These are phyloP conservation scores for Ptychobarbus kaznakovi DNA, from an alignment of 2,797 vertebrate genomes.

Conservation along the genomic window DNA sequence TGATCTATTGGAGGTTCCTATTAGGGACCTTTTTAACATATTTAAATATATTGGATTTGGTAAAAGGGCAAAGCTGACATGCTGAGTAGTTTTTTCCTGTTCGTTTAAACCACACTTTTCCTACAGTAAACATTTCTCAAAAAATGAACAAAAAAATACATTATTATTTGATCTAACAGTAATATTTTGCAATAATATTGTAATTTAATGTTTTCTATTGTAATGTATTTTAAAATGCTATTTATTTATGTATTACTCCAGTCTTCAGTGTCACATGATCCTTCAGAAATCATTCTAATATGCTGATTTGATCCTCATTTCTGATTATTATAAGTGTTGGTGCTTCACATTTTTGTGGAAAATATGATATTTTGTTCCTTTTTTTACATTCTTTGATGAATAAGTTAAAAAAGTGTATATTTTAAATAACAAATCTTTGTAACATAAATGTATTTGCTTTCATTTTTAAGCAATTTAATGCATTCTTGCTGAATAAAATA, in stretches of 20 bases:
- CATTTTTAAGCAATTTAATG: neutral
- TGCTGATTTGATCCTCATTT: neutral
- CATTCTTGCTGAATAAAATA: neutral
- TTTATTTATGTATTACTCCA: neutral
- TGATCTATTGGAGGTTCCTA: conserved; percentile 47
- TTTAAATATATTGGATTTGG: conserved; percentile 62
- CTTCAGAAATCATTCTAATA: neutral
- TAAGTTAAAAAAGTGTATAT: neutral
- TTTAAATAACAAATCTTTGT: neutral
- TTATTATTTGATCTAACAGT: neutral
- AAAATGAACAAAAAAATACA: neutral
- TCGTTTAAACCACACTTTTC: neutral
- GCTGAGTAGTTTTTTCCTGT: conserved; percentile 13
- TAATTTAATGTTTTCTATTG: neutral
- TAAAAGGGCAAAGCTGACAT: conserved; percentile 49
- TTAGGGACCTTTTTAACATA: conserved; percentile 55
- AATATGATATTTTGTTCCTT: neutral
- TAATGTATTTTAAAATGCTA: too few relatives aligned
- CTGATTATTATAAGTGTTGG: neutral
- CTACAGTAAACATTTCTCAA: neutral
- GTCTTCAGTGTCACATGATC: neutral
- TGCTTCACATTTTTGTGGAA: neutral
- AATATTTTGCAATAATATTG: neutral
- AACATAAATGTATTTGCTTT: neutral
- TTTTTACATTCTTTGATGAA: neutral